These are phyloP conservation scores for Rhadinocentrus ornatus DNA, from an alignment of 2,797 vertebrate species.

Conservation along the genomic window DNA sequence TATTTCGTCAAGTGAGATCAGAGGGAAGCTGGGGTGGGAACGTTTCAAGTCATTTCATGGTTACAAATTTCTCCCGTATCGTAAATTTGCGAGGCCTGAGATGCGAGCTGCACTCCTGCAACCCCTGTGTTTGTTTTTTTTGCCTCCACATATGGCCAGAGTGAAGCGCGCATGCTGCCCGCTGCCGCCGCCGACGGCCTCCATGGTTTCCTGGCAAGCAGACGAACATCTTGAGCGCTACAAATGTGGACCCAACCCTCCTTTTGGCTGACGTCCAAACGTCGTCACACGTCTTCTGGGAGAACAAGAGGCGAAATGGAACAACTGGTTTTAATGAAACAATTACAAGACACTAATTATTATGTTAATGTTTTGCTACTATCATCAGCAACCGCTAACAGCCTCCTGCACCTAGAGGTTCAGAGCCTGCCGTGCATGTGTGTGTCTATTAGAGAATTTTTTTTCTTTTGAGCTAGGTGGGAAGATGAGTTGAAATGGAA, in stretches of 20 bases:
- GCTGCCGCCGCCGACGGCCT: slow-evolving; percentile 74
- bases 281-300: slow-evolving; percentile 96
- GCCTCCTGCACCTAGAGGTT: slow-evolving; percentile 99
- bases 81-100: neutral
- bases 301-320: slow-evolving; percentile 99
- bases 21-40: neutral
- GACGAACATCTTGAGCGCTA: slow-evolving; percentile 94
- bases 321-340: slow-evolving; percentile 99
- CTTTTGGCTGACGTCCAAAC: slow-evolving; percentile 98
- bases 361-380: slow-evolving; percentile 99
- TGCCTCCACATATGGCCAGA: slow-evolving; percentile 86
- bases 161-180: slow-evolving; percentile 61
- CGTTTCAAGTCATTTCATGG: neutral
- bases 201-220: slow-evolving; percentile 70
- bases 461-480: slow-evolving; percentile 86
- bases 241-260: slow-evolving; percentile 92
- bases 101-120: neutral
- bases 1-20: slow-evolving; percentile 18
- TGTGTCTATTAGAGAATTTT: slow-evolving; percentile 40
- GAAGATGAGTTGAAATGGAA: slow-evolving; percentile 71
- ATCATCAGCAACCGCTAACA: slow-evolving; percentile 99
- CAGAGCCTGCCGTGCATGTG: slow-evolving; percentile 73
- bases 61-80: neutral
- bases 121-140: slow-evolving; percentile 79
- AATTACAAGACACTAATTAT: slow-evolving; percentile 99